phyloP scores from a whole-genome alignment of 1,140 invertebrate genomes.

The Stegodyphus mimosarum region DNA sequence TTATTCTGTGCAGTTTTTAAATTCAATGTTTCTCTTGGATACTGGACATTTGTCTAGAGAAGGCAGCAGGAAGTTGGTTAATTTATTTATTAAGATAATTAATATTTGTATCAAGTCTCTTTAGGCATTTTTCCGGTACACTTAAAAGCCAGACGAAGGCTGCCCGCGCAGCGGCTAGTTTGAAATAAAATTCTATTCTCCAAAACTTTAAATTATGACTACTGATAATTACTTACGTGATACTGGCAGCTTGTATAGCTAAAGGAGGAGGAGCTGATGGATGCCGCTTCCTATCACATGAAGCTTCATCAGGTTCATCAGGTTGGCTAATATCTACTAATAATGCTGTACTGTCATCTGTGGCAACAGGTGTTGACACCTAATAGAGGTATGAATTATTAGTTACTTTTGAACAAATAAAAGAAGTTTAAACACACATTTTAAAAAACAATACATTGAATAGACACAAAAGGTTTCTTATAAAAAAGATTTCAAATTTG shows the following conservation, averaged over 20 bases:
- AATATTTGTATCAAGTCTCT: too few species aligned
- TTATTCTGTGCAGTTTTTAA: too few species aligned
- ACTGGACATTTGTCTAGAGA: too few species aligned
- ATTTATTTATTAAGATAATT: too few species aligned
- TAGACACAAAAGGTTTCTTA: neutral
- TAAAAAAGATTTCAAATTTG: neutral
- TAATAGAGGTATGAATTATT: neutral
- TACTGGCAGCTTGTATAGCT: constrained; percentile 49
- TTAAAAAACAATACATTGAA: neutral
- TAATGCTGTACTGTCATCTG: constrained; percentile 55
- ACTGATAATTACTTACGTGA: constrained; percentile 45
- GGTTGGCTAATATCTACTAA: constrained; percentile 51
- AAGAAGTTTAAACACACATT: neutral
- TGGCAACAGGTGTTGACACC: constrained; percentile 13
- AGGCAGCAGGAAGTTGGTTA: too few species aligned
- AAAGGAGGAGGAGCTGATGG: constrained; percentile 60
- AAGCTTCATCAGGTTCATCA: constrained; percentile 24
- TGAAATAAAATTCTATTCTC: too few species aligned
- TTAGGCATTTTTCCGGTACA: too few species aligned
- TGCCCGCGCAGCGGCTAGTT: too few species aligned
- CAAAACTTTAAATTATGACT: too few species aligned
- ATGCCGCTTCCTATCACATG: constrained; percentile 28
- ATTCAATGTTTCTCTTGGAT: too few species aligned
- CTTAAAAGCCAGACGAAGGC: too few species aligned
- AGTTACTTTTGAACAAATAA: too few species aligned